Base-by-base conservation (phyloP, 1,140 invertebrate genomes). In the Drosophila mauritiana region DNA sequence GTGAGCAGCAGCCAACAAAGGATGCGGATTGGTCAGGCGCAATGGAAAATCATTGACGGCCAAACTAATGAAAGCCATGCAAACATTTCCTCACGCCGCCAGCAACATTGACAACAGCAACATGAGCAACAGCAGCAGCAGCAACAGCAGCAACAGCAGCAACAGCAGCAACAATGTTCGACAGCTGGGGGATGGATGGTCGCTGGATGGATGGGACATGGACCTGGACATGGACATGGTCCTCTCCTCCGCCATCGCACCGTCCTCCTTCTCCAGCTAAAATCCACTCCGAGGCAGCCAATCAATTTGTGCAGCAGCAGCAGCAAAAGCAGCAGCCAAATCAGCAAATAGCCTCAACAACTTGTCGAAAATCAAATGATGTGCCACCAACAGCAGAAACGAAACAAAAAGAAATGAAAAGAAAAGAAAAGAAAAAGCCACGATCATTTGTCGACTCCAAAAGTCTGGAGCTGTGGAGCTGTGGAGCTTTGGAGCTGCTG, bases 331-430 rank as follows among this genome's bases (percentile, higher is more conserved):
- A 51, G 61, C 80, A 74, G 83, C 82, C 82, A 86, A 85, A 85
- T 85, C 82, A 85, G 82, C 83, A 86, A 86, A 86, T 86, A 86
- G 75, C 83, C 85, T 80, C 85, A 90, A 85, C 85, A 90, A 85
- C 78, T 89, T 81, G 85, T 89, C 80, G 73, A 90, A 90, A 84
- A 89, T 90, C 85, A 90, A 84, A 84, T 91, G 82, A 82, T 91
- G 79, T 86, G 88, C 86, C 79, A 88, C 79, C 81, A 85, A 73
- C 73, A 54, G 73, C 49, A 69, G 49, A 42, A 52, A 39, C 34
- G 20, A 36, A 22, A 42, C 51, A 62, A 37, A 31, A 15, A 34
- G 54, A 67, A 68, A 48, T 25, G 15, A 20, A 48, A 45, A 25
- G 56, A 27, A 56, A 62, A 43, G 15, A 20, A 48, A 51, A 25